These are phyloP conservation scores for Paraplagusia blochii DNA, from an alignment of 2,113 vertebrate species.

Conservation along the genomic window DNA sequence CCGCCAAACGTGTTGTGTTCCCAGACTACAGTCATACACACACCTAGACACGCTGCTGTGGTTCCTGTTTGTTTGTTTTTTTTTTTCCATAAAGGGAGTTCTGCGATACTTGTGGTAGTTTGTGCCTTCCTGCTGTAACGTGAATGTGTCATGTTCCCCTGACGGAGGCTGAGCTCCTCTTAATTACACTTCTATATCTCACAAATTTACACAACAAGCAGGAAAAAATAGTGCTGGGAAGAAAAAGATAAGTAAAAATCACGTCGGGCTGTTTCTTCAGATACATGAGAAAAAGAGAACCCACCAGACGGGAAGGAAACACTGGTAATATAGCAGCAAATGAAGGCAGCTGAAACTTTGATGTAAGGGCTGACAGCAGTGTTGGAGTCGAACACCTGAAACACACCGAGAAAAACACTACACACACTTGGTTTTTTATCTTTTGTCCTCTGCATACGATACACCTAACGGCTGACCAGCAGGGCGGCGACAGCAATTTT, in stretches of 20 bases:
- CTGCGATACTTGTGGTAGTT: constrained; percentile 42
- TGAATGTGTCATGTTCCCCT: constrained; percentile 17
- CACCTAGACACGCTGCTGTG: constrained; percentile 27
- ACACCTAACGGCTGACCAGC: constrained; percentile 12
- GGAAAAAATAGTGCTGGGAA: constrained; percentile 18
- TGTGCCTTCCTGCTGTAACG: constrained; percentile 21
- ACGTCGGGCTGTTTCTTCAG: constrained; percentile 34
- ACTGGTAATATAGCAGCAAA: constrained; percentile 61
- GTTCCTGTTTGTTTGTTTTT: no score
- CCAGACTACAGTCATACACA: constrained; percentile 21
- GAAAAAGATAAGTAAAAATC: neutral
- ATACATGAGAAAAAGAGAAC: constrained; percentile 28
- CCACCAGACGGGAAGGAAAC: constrained; percentile 14
- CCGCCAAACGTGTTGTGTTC: constrained; percentile 10
- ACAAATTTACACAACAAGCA: constrained; percentile 43
- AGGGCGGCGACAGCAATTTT: no score
- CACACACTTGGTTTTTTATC: no score
- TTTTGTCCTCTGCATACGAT: no score
- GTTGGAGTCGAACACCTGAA: constrained; percentile 26
- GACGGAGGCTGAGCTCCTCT: constrained; percentile 18
- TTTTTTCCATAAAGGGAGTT: constrained; percentile 56
- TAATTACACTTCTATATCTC: constrained; percentile 21
- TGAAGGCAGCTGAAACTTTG: constrained; percentile 56
- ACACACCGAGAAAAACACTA: no score
- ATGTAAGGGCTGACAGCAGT: constrained; percentile 43